Base-by-base conservation (phyloP, 1,140 invertebrate species). In the Neelides sp. region DNA sequence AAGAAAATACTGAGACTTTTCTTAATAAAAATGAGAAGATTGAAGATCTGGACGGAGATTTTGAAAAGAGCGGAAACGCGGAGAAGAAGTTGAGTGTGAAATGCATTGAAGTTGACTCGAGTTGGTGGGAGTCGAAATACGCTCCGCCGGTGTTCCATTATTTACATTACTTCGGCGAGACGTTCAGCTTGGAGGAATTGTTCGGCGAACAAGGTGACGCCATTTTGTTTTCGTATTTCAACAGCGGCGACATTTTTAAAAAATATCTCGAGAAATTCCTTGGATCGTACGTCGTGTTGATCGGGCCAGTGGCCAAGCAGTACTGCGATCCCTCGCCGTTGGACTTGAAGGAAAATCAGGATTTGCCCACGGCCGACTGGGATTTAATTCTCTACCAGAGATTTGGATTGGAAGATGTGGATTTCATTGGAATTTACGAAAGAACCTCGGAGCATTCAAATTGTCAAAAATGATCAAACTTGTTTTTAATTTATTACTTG, bases 181-280 rank as follows among this genome's bases (percentile, higher is more conserved):
- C 36, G 12, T 47, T 47, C 36, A 34, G 30, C 24, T 22, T 13
- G 13, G 45, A 47, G 34, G 36, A 47, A 28, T 34, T 34, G 15
- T 47, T 47, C 20, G 45, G 30, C 19, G 37, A 48, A 13, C 37
- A 49, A 19, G 27, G 32, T 23, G 30, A 36, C n/a, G 49, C 49
- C 41, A 63, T 65, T 19, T 55, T 83, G 24, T 84, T 84, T 61
- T 83, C 80, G 60, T 83, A 83, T 60, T 84, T 83, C 60, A 83
- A 83, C 57, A 76, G 82, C 54, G 71, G 72, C 1, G 27, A 46
- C 4, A 79, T 78, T 19, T 83, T 83, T 64, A 50, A 66, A 4
- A 65, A 77, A 5, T 83, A 84, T 61, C 63, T 83, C 13, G 62
- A 67, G 26, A 57, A 69, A 42, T 83, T 73, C 62, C 60, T 63